These are phyloP conservation scores for Rhagoletis zephyria DNA, from an alignment of 1,140 invertebrate species.

Conservation along the genomic window DNA sequence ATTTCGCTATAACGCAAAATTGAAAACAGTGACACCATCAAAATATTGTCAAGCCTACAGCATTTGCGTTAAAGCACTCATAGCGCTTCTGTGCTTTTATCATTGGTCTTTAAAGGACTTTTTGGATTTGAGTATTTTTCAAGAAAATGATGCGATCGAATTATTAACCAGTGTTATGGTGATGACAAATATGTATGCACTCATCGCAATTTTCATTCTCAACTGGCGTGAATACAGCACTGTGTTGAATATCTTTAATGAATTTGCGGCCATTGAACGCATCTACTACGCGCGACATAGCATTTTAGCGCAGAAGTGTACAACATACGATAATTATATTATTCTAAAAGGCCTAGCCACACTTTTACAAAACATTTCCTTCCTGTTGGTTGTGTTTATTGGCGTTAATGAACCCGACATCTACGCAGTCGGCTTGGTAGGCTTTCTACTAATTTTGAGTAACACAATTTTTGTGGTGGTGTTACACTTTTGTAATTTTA, in stretches of 20 bases:
- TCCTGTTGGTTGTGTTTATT: background rate
- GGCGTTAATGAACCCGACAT: no score
- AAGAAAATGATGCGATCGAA: background rate
- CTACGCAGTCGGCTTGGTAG: background rate
- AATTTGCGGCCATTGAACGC: background rate
- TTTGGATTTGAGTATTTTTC: background rate
- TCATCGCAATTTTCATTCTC: background rate
- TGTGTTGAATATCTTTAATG: background rate
- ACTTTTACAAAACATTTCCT: background rate
- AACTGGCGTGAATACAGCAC: background rate
- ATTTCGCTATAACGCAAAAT: background rate
- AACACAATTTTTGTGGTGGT: background rate
- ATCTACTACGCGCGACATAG: background rate
- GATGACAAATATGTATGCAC: background rate
- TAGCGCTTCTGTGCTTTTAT: background rate
- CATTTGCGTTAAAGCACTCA: background rate
- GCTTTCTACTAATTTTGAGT: background rate
- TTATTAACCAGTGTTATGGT: background rate
- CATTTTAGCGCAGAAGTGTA: background rate
- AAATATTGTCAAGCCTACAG: background rate
- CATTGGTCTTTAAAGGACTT: background rate
- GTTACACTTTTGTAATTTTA: constrained; percentile 5
- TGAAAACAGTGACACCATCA: background rate
- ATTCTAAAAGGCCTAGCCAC: constrained; percentile 13
- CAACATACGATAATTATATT: background rate